phyloP scores from a whole-genome alignment of 2,888 invertebrate genomes.

The Alsophila aescularia region DNA sequence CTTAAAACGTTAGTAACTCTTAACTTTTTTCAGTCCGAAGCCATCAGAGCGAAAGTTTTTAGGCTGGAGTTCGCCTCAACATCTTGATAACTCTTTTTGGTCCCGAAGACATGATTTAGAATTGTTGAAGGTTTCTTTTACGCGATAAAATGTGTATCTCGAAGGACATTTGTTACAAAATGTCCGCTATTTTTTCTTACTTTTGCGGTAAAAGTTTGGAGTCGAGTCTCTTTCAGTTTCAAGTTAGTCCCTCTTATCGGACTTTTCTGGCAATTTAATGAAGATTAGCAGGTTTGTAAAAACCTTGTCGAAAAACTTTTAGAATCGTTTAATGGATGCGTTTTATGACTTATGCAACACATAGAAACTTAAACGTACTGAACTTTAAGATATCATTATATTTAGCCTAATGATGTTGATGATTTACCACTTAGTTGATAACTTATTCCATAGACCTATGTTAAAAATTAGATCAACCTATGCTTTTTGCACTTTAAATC shows the following conservation, averaged over 20 bases:
- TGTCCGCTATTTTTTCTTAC: conserved; percentile 15
- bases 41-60: conserved; percentile 15
- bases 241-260: conserved; percentile 7
- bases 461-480: no score
- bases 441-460: no score
- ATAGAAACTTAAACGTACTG: no score
- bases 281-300: not conserved
- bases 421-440: no score
- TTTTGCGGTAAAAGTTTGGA: conserved; percentile 19
- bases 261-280: conserved; percentile 7
- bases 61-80: conserved; percentile 35
- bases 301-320: no score
- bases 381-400: no score
- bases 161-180: conserved; percentile 28
- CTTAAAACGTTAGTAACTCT: conserved; percentile 1
- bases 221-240: conserved; percentile 8
- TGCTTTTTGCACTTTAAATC: no score
- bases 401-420: no score
- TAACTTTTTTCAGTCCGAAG: conserved; percentile 15
- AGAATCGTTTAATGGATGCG: no score
- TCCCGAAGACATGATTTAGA: conserved; percentile 53
- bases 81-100: conserved; percentile 58
- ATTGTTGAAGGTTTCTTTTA: conserved; percentile 44
- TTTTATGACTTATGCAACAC: no score
- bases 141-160: conserved; percentile 43